Conservation (phyloP, 2,797 vertebrate genomes). For the Pristis pectinata region DNA sequence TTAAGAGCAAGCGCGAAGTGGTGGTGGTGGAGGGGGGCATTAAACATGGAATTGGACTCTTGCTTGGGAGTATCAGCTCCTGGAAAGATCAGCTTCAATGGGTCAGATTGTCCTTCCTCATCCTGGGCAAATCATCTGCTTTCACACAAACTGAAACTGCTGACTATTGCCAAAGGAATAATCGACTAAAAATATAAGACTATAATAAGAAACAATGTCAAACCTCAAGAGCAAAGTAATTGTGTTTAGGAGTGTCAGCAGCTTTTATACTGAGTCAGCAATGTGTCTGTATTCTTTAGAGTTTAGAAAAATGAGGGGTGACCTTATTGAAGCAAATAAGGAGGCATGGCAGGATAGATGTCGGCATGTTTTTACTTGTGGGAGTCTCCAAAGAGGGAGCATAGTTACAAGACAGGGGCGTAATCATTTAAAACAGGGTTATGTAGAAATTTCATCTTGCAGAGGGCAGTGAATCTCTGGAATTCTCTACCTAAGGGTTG, state of each 20-base stretch:
- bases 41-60: neutral
- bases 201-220: neutral
- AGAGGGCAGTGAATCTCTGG: too few species aligned
- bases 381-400: too few species aligned
- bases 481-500: too few species aligned
- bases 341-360: too few species aligned
- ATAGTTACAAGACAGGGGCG: too few species aligned
- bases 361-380: too few species aligned
- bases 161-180: conserved; percentile 2
- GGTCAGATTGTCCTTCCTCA: neutral
- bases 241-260: neutral
- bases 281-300: neutral
- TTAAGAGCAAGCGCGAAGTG: too few species aligned
- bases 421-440: too few species aligned
- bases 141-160: neutral
- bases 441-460: too few species aligned
- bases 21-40: neutral
- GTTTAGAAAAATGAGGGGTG: too few species aligned
- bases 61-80: neutral
- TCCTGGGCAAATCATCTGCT: neutral
- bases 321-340: too few species aligned
- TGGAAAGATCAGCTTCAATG: neutral
- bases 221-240: neutral
- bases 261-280: neutral
- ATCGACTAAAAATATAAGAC: neutral